These are phyloP conservation scores for Thryonomys swinderianus DNA, from an alignment of 2,113 vertebrate species.

Conservation along the genomic window DNA sequence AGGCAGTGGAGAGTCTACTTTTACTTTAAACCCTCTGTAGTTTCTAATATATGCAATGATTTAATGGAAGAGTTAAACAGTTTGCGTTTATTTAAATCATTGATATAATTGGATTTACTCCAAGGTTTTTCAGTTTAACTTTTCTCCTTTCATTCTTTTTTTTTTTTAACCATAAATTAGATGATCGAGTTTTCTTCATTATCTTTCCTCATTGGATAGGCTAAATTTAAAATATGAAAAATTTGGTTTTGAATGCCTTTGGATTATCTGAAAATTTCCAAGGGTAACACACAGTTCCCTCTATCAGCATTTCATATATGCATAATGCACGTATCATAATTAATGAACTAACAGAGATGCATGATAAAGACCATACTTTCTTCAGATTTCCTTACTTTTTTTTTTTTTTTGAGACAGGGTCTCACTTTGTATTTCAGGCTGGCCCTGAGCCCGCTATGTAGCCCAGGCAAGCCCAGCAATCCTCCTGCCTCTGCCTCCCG, in stretches of 20 bases:
- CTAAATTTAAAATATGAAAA: neutral
- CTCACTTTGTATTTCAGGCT: too few relatives aligned
- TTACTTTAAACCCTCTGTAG: neutral
- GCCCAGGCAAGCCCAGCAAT: too few relatives aligned
- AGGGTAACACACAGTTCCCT: neutral
- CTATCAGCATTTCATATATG: neutral
- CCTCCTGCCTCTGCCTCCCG: too few relatives aligned
- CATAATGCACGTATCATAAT: neutral
- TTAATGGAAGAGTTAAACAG: neutral
- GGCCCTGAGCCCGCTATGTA: too few relatives aligned
- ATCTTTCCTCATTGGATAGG: neutral
- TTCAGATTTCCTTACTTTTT: neutral
- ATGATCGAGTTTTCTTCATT: neutral
- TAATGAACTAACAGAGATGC: neutral
- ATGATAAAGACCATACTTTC: neutral
- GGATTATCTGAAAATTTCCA: neutral
- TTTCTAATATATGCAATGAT: neutral
- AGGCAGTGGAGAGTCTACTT: neutral
- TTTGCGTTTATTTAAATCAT: neutral
- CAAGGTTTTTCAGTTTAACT: neutral
- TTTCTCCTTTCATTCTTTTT: neutral
- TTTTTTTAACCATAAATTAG: neutral
- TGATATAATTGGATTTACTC: neutral
- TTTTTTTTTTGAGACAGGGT: too few relatives aligned
- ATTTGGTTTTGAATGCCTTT: neutral